Conservation (phyloP, 2,797 vertebrate species). For the Philypnodon macrostomus region DNA sequence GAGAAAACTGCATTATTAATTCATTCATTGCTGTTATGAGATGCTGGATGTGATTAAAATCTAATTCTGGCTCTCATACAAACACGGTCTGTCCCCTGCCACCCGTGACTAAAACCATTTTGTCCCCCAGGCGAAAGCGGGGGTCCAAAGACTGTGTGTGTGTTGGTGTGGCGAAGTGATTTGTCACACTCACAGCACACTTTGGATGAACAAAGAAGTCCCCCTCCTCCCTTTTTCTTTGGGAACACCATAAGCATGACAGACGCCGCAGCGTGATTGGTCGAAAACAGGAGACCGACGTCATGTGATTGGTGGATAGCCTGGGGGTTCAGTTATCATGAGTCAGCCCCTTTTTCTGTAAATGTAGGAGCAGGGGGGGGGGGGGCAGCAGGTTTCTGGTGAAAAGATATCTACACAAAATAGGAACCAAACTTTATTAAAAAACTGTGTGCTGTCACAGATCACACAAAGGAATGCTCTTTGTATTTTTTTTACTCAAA, state of each 20-base stretch:
- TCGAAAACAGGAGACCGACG: slow-evolving; percentile 11
- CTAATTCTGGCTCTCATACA: slow-evolving; percentile 25
- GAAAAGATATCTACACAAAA: not conserved
- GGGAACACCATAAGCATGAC: slow-evolving; percentile 29
- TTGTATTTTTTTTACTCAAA: slow-evolving; percentile 49
- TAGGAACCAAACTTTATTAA: slow-evolving; percentile 56
- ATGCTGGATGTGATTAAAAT: slow-evolving; percentile 37
- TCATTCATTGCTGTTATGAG: slow-evolving; percentile 20
- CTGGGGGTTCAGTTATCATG: slow-evolving; percentile 46
- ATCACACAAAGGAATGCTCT: slow-evolving; percentile 52
- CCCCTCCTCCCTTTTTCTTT: slow-evolving; percentile 32
- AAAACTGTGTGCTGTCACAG: slow-evolving; percentile 48
- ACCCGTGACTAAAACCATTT: slow-evolving; percentile 57
- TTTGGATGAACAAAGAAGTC: slow-evolving; percentile 62
- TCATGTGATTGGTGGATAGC: slow-evolving; percentile 60
- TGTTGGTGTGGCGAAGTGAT: slow-evolving; percentile 42
- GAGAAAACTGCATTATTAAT: slow-evolving; percentile 16
- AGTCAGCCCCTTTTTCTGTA: slow-evolving; percentile 58
- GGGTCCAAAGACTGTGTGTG: slow-evolving; percentile 24
- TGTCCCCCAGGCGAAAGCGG: slow-evolving; percentile 46
- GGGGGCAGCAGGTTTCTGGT: not conserved
- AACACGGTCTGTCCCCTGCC: slow-evolving; percentile 19
- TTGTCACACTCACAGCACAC: slow-evolving; percentile 62
- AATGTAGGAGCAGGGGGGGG: slow-evolving; percentile 1
- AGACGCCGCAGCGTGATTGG: slow-evolving; percentile 37